phyloP scores from a whole-genome alignment of 2,888 invertebrate species.

The Galerucella calmariensis region DNA sequence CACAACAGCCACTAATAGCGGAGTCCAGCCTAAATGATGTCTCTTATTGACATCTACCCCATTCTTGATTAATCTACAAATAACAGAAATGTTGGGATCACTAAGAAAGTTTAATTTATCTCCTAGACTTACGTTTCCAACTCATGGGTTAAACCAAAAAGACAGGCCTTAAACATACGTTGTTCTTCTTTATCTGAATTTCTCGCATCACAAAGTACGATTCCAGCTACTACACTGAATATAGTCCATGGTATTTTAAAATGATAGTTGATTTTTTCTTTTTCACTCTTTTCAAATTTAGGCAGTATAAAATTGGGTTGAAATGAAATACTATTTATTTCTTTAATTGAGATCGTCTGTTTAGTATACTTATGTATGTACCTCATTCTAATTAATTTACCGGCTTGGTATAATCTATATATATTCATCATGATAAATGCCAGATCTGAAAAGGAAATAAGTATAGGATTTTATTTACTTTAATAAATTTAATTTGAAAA shows the following conservation, averaged over 20 bases:
- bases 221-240: constrained; percentile 35
- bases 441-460: not conserved
- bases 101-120: not conserved
- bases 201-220: constrained; percentile 54
- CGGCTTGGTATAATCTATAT: constrained; percentile 1
- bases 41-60: constrained; percentile 74
- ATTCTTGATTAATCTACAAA: constrained; percentile 62
- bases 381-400: not conserved
- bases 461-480: not conserved
- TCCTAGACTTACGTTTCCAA: constrained; percentile 63
- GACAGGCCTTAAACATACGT: constrained; percentile 67
- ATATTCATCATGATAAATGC: constrained; percentile 1
- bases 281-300: constrained; percentile 35
- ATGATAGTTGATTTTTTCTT: constrained; percentile 20
- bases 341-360: not conserved
- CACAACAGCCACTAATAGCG: constrained; percentile 85
- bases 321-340: not conserved
- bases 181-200: constrained; percentile 60
- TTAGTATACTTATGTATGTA: constrained; percentile 12
- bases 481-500: not conserved
- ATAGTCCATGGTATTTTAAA: constrained; percentile 12
- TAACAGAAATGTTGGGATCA: not conserved
- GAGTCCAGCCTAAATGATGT: constrained; percentile 87
- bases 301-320: not conserved
- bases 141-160: constrained; percentile 67